Conservation (phyloP, 1,140 invertebrate genomes). For the Drosophila simulans region DNA sequence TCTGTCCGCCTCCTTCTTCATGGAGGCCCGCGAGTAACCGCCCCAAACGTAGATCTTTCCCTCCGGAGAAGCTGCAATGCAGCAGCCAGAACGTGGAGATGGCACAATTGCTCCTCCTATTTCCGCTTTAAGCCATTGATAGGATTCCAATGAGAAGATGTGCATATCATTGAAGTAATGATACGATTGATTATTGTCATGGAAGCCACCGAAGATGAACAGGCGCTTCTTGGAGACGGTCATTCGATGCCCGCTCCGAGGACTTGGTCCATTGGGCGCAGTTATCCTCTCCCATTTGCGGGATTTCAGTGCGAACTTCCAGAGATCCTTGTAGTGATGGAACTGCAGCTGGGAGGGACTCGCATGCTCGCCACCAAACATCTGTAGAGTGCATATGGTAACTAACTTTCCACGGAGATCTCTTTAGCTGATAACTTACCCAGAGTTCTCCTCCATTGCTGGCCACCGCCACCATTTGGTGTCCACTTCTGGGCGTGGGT, state of each 20-base stretch:
- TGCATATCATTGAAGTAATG: conserved; percentile 96
- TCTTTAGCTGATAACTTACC: conserved; percentile 35
- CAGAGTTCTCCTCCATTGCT: conserved; percentile 90
- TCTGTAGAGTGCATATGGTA: conserved; percentile 77
- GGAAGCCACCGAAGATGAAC: conserved; percentile 96
- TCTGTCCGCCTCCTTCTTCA: conserved; percentile 93
- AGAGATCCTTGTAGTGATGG: conserved; percentile 97
- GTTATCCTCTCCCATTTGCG: conserved; percentile 95
- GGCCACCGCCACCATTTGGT: conserved; percentile 91
- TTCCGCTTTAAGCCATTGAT: conserved; percentile 92
- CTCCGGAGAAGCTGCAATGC: conserved; percentile 88
- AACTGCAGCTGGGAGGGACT: conserved; percentile 96
- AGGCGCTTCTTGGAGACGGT: conserved; percentile 90
- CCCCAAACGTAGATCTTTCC: conserved; percentile 92
- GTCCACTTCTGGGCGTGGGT: conserved; percentile 94
- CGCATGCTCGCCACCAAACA: conserved; percentile 97
- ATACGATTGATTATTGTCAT: conserved; percentile 94
- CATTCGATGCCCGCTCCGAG: conserved; percentile 97
- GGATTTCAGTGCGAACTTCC: conserved; percentile 91
- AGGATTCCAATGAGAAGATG: conserved; percentile 92
- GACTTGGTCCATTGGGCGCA: conserved; percentile 89
- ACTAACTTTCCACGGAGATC: too few species aligned
- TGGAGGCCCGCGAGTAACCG: conserved; percentile 92
- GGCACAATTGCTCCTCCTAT: conserved; percentile 88
- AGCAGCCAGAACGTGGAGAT: conserved; percentile 90